Base-by-base conservation (phyloP, 2,113 vertebrate species). In the Pundamilia nyererei region DNA sequence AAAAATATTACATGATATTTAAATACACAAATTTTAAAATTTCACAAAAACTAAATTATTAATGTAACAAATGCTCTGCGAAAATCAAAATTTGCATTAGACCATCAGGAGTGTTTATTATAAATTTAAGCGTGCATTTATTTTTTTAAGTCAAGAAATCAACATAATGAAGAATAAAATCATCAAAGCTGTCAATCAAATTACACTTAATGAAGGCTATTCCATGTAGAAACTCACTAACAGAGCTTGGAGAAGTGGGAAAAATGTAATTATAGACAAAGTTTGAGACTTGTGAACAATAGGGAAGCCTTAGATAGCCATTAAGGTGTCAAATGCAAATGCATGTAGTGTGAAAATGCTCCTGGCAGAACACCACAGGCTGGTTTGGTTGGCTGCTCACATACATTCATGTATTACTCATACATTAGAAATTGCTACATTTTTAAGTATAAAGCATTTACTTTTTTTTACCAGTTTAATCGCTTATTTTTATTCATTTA, bases 401-500 rank as follows among this genome's bases (percentile, higher is more conserved):
- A 45, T 62, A 62, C 58, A 62, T 62, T 62, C 58, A 62, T 62
- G 15, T 62, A 33, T 62, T 62, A 6, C 58, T 62, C 9, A 62
- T 62, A 62, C 31, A 35, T 62, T 26, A 24, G 21, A 24, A 24
- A 24, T 24, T 24, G 21, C 21, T 24, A 24, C 21, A 24, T 24
- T 24, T 24, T 24, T 24, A 24, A 24, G 21, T 24, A 24, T 24
- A 26, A 62, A n/a, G 40, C 40, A 47, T 75, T 47, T 75, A 17
- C 5, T 29, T 6, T 75, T 21, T 47, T 47, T 29, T 24, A 40
- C 3, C 68, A 72, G 4, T 72, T 72, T 72, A 72, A 72, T 45
- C 1, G 0, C 40, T 0, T 47, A 47, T 47, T 72, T 72, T 47
- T 47, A 47, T 29, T 72, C 9, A 45, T 45, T 2, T 72, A 70